Base-by-base conservation (phyloP, 2,113 vertebrate species). In the Rhombomys opimus region DNA sequence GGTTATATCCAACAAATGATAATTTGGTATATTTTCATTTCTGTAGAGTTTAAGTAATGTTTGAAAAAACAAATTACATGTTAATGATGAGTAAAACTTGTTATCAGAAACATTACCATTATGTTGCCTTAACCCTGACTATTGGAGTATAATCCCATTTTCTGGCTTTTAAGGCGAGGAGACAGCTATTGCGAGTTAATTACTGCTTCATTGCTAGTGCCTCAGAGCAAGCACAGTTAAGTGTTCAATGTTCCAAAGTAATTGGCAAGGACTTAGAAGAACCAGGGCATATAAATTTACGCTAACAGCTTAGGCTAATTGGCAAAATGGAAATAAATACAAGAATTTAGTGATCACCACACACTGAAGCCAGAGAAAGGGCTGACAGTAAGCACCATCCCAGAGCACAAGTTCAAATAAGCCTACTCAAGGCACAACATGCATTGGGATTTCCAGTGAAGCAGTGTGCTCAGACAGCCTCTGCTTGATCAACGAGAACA, bases 151-250 rank as follows among this genome's bases (percentile, higher is more conserved):
- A 98, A 98, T 98, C 94, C 88, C 87, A 88, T 97, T 96, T 96
- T 97, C 97, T 82, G 95, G 50, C 94, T 98, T 98, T 98, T 97
- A 95, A 97, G 67, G 90, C 90, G 98, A 98, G 97, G 97, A 96
- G 93, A 91, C 93, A 98, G 97, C 90, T 96, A 92, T 97, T 96
- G 98, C 95, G 90, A 87, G 96, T 98, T 98, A 98, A 98, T 98
- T 98, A 97, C 95, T 95, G 72, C 97, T 98, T 97, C 98, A 95
- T 97, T 97, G 92, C 97, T 97, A 85, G 96, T 94, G 97, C 41
- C 94, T 96, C 94, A 96, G 84, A 98, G 97, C 97, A 97, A 98
- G 98, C 67, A 94, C 97, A 97, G 95, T 97, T 97, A 98, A 97
- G 94, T 81, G 67, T 97, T 97, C 94, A 84, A 7, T 80, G 7